Evolutionary conservation across 2,888 invertebrate species (phyloP), one percentile per base, ranked within the genome.

Genomic region (Tanaodytes sp.): DNA sequence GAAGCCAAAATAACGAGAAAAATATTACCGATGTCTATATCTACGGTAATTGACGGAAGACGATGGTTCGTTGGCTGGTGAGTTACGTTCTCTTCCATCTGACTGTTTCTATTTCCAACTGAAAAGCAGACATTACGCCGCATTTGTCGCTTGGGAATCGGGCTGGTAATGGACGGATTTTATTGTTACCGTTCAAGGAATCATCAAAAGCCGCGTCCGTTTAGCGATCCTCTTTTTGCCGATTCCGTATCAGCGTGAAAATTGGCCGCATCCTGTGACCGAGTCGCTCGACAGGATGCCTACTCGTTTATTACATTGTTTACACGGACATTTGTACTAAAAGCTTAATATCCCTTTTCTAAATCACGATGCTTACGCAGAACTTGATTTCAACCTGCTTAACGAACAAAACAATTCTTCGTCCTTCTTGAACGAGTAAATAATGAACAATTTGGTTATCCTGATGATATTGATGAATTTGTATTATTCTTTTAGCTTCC

Each of bases 181-280:
- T 73, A 73, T 70, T 67, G 62, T 68, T 65, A 62, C 57, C 64
- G 62, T 73, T 73, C 73, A 71, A 65, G 67, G 73, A 73, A 73
- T 73, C 70, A 54, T 64, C 64, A 64, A 61, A 12, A 4, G 36
- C 27, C 5, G 45, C 54, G 63, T 64, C 70, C 65, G 70, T 64
- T 70, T 70, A 72, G 64, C 54, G 52, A 57, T 51, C 52, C 30
- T 15, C 37, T 68, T 73, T 73, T 73, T 71, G 72, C 59, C 74
- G 64, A 71, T 65, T 63, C 64, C 71, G 65, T 55, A 71, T 69
- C 70, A 68, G 73, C 70, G 75, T 72, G 71, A 76, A 75, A 73
- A 77, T 77, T 74, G 74, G 69, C 72, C 57, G 72, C 71, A 73
- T 77, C 73, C 76, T 74, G 76, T 39, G 49, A 59, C 31, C 30